Conservation (phyloP, 1,140 invertebrate species). For the Coelopa frigida region DNA sequence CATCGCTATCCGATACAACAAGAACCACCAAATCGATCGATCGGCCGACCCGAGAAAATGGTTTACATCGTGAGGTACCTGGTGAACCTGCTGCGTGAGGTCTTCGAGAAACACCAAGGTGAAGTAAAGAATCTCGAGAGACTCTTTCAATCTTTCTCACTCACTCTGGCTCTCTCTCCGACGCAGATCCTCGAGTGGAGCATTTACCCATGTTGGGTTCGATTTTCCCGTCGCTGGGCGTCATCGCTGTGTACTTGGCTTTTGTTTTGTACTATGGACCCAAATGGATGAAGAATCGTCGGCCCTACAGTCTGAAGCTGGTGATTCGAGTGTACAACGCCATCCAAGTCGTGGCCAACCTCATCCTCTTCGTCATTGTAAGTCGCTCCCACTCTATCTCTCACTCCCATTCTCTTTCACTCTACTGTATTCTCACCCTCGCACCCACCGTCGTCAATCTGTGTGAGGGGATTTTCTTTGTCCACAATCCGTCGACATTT, state of each 20-base stretch:
- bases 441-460: neutral
- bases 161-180: neutral
- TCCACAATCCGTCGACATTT: conserved; percentile 7
- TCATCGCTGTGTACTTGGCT: conserved; percentile 59
- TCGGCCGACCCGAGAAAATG: too few relatives aligned
- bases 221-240: conserved; percentile 47
- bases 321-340: conserved; percentile 70
- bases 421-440: neutral
- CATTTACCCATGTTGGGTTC: conserved; percentile 44
- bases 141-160: neutral
- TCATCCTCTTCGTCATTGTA: conserved; percentile 56
- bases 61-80: conserved; percentile 14
- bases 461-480: neutral
- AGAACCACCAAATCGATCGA: too few relatives aligned
- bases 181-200: conserved; percentile 29
- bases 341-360: conserved; percentile 62
- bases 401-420: neutral
- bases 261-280: conserved; percentile 55
- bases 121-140: neutral
- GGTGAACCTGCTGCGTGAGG: conserved; percentile 19
- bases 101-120: conserved; percentile 21
- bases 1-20: too few relatives aligned
- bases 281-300: conserved; percentile 63
- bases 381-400: conserved; percentile 35
- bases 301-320: conserved; percentile 60